phyloP scores from a whole-genome alignment of 2,113 vertebrate genomes.

The Colius striatus region DNA sequence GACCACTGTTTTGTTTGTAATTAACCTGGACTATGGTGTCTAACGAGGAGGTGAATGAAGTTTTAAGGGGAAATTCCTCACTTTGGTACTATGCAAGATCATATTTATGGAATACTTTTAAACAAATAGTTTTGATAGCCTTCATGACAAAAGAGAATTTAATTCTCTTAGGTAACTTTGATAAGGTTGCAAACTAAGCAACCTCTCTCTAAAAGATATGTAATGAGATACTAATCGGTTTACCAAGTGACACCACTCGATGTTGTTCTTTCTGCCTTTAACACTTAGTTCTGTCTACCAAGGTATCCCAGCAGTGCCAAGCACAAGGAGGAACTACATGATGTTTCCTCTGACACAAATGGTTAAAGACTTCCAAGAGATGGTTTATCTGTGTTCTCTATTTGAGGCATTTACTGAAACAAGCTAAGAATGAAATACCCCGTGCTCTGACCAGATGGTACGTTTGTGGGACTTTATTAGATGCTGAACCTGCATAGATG shows the following conservation, averaged over 20 bases:
- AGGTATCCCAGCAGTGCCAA: background rate
- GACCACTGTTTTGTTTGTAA: background rate
- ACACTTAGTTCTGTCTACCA: background rate
- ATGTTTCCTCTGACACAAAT: background rate
- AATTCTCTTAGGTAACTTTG: background rate
- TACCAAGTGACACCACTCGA: background rate
- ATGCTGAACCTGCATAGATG: background rate
- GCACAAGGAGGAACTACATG: background rate
- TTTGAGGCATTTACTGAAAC: background rate
- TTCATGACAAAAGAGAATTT: too few relatives aligned
- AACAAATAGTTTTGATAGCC: background rate
- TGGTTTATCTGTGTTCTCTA: background rate
- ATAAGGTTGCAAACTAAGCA: background rate
- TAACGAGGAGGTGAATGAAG: background rate
- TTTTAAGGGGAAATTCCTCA: background rate
- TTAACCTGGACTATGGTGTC: background rate
- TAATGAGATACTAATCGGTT: background rate
- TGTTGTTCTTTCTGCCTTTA: background rate
- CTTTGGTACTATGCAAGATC: background rate
- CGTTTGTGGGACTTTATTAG: constrained; percentile 21
- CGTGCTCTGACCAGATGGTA: constrained; percentile 36
- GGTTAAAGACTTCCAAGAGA: background rate
- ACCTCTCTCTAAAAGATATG: background rate
- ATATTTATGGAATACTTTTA: background rate
- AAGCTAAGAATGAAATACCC: constrained; percentile 11